These are phyloP conservation scores for Protodeltote pygarga DNA, from an alignment of 2,888 invertebrate genomes.

Conservation along the genomic window DNA sequence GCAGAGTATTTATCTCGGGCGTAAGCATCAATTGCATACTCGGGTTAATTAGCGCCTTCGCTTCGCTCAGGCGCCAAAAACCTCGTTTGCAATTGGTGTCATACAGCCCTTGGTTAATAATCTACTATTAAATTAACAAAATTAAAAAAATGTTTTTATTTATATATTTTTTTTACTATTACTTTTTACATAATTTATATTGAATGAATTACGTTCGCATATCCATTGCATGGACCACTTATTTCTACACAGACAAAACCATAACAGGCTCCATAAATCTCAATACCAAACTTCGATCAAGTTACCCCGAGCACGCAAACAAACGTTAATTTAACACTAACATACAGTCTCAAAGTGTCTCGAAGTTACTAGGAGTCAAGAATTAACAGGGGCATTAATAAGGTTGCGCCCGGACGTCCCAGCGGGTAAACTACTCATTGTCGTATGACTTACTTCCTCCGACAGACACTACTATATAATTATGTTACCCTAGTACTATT, in stretches of 20 bases:
- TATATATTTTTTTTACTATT: too few relatives aligned
- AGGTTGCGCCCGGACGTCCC: constrained; percentile 40
- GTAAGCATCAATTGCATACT: too few relatives aligned
- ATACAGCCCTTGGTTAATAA: too few relatives aligned
- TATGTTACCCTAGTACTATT: constrained; percentile 31
- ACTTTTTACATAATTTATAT: too few relatives aligned
- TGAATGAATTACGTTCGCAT: too few relatives aligned
- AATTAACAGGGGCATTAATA: constrained; percentile 49
- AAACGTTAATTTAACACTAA: constrained; percentile 46
- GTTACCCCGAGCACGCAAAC: constrained; percentile 37
- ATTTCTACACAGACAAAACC: constrained; percentile 18
- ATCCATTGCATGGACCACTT: too few relatives aligned
- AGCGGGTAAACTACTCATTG: constrained; percentile 35
- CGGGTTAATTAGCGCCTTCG: too few relatives aligned
- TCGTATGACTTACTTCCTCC: constrained; percentile 44
- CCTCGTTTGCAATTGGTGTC: too few relatives aligned
- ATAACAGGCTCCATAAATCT: constrained; percentile 22
- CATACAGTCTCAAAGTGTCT: constrained; percentile 28
- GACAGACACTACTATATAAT: constrained; percentile 19
- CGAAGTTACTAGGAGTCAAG: constrained; percentile 44
- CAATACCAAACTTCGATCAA: constrained; percentile 36
- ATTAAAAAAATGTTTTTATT: too few relatives aligned
- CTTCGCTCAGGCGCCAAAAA: too few relatives aligned
- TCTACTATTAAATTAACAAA: too few relatives aligned
- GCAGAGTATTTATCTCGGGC: too few relatives aligned